phyloP scores from a whole-genome alignment of 2,888 invertebrate species.

The Philereme transversata region DNA sequence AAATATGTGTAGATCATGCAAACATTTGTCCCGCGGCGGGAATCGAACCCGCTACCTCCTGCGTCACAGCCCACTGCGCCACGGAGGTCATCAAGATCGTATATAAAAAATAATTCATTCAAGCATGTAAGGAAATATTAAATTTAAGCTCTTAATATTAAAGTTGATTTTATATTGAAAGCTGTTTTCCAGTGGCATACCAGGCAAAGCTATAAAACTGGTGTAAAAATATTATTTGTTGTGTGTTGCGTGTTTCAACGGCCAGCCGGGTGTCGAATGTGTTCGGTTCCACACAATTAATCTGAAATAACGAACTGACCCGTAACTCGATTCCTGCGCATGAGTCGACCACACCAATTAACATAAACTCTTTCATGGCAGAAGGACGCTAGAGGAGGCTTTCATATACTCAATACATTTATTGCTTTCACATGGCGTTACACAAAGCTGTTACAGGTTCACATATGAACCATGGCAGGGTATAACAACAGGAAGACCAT shows the following conservation, averaged over 20 bases:
- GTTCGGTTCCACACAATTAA: slow-evolving; percentile 79
- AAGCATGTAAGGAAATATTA: not conserved
- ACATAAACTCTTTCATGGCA: slow-evolving; percentile 52
- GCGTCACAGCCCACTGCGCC: too few relatives aligned
- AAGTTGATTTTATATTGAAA: slow-evolving; percentile 12
- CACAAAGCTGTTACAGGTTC: too few relatives aligned
- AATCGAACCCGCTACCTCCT: too few relatives aligned
- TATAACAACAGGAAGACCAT: too few relatives aligned
- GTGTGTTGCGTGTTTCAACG: slow-evolving; percentile 52
- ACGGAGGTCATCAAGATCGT: too few relatives aligned
- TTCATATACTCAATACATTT: too few relatives aligned
- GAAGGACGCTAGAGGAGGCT: slow-evolving; percentile 3
- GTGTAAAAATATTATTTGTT: slow-evolving; percentile 39
- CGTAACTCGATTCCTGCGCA: slow-evolving; percentile 74
- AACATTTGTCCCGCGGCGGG: too few relatives aligned
- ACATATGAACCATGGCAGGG: too few relatives aligned
- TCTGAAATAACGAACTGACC: slow-evolving; percentile 76
- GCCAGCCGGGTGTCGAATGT: slow-evolving; percentile 70
- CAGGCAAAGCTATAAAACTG: slow-evolving; percentile 32
- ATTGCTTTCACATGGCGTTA: too few relatives aligned
- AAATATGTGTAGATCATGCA: too few relatives aligned
- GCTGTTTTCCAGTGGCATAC: slow-evolving; percentile 17
- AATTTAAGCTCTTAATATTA: slow-evolving; percentile 5
- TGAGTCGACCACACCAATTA: slow-evolving; percentile 67
- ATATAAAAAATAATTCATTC: too few relatives aligned